Evolutionary conservation across 2,113 vertebrate species (phyloP).

Genomic region (Piprites chloris): DNA sequence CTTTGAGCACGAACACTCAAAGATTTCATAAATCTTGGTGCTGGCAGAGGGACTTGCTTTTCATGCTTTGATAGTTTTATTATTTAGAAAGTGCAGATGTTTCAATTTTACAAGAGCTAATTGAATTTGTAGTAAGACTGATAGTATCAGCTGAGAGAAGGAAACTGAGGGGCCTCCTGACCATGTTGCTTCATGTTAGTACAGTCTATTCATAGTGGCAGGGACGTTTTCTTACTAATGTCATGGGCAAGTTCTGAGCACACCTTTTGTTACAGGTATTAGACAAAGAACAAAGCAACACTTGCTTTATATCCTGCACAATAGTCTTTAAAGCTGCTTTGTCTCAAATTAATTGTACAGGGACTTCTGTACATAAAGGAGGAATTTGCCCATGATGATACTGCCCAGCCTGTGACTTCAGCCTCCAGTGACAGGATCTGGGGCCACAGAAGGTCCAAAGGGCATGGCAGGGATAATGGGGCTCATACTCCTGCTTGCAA

Average conservation of each 20-base stretch:
- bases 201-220: not conserved
- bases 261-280: not conserved
- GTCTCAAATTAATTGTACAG: not conserved
- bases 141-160: not conserved
- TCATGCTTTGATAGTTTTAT: slow-evolving; percentile 31
- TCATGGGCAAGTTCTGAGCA: not conserved
- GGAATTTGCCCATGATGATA: not conserved
- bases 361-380: not conserved
- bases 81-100: slow-evolving; percentile 35
- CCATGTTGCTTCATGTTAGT: not conserved
- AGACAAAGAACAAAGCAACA: not conserved
- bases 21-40: slow-evolving; percentile 23
- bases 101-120: slow-evolving; percentile 26
- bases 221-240: not conserved
- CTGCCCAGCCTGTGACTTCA: not conserved
- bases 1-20: not conserved
- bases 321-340: not conserved
- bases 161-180: not conserved
- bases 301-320: not conserved
- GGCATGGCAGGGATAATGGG: rapidly evolving
- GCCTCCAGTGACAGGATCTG: not conserved
- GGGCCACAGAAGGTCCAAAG: not conserved
- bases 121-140: not conserved
- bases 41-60: not conserved
- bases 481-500: not conserved